Evolutionary conservation across 2,113 vertebrate species (phyloP).

Genomic region (Megaleporinus macrocephalus): DNA sequence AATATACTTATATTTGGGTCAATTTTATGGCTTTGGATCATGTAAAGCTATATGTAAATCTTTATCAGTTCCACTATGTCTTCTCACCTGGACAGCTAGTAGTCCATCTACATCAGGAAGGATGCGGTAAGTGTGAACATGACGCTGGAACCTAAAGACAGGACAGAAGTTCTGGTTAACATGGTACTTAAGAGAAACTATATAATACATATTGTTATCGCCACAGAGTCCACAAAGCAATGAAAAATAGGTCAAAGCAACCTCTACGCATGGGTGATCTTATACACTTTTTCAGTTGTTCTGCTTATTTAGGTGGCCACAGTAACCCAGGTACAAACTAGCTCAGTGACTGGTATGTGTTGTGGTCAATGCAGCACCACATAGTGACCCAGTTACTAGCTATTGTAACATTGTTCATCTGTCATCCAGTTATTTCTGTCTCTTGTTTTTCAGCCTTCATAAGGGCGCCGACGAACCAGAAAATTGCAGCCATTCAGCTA

Average conservation of each 20-base stretch:
- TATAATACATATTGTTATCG: neutral
- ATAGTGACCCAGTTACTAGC: neutral
- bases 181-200: neutral
- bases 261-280: neutral
- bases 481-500: neutral
- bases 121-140: conserved; percentile 88
- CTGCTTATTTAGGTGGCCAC: neutral
- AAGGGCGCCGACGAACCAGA: neutral
- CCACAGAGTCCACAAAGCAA: neutral
- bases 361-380: neutral
- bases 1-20: too few relatives aligned
- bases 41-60: neutral
- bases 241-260: neutral
- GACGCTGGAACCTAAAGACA: conserved; percentile 80
- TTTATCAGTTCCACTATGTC: neutral
- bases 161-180: conserved; percentile 11
- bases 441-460: neutral
- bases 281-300: neutral
- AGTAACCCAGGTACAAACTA: neutral
- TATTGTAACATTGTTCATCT: neutral
- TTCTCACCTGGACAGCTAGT: conserved; percentile 86
- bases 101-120: conserved; percentile 84
- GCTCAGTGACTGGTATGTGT: neutral
- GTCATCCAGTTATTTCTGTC: neutral
- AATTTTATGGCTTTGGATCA: too few relatives aligned